These are phyloP conservation scores for Panopea generosa DNA, from an alignment of 2,888 invertebrate species.

Conservation along the genomic window DNA sequence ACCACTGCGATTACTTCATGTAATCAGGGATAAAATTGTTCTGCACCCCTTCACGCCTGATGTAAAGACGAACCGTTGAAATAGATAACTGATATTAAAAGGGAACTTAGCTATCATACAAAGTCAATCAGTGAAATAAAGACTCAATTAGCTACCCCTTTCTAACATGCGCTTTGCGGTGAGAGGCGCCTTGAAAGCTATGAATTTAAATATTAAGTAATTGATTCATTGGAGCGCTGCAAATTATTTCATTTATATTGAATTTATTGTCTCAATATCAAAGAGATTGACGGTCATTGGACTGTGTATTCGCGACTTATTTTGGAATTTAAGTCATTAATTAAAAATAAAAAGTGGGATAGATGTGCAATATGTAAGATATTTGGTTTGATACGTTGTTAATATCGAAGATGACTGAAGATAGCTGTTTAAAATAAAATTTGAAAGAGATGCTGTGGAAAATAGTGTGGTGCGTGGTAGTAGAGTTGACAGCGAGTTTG, in stretches of 20 bases:
- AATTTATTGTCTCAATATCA: slow-evolving; percentile 35
- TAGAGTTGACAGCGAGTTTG: too few species aligned
- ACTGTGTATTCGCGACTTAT: too few species aligned
- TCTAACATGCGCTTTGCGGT: slow-evolving; percentile 3
- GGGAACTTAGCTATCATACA: slow-evolving; percentile 36
- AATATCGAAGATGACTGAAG: too few species aligned
- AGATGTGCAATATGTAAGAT: too few species aligned
- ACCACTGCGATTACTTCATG: slow-evolving; percentile 29
- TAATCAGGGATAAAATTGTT: slow-evolving; percentile 50
- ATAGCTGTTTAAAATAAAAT: too few species aligned
- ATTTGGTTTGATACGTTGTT: too few species aligned
- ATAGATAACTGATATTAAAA: slow-evolving; percentile 58
- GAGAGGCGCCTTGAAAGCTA: slow-evolving; percentile 28
- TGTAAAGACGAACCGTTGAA: slow-evolving; percentile 21
- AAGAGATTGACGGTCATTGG: background rate
- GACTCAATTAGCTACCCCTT: slow-evolving; percentile 17
- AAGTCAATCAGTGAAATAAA: slow-evolving; percentile 34
- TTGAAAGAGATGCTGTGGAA: too few species aligned
- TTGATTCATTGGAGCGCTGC: slow-evolving; percentile 25
- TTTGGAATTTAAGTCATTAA: too few species aligned
- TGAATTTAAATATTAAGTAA: slow-evolving; percentile 38
- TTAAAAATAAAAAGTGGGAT: too few species aligned
- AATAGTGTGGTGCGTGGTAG: too few species aligned
- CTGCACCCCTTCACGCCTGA: slow-evolving; percentile 33
- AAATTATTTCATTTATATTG: slow-evolving; percentile 16